Base-by-base conservation (phyloP, 2,797 vertebrate species). In the Spizella passerina region DNA sequence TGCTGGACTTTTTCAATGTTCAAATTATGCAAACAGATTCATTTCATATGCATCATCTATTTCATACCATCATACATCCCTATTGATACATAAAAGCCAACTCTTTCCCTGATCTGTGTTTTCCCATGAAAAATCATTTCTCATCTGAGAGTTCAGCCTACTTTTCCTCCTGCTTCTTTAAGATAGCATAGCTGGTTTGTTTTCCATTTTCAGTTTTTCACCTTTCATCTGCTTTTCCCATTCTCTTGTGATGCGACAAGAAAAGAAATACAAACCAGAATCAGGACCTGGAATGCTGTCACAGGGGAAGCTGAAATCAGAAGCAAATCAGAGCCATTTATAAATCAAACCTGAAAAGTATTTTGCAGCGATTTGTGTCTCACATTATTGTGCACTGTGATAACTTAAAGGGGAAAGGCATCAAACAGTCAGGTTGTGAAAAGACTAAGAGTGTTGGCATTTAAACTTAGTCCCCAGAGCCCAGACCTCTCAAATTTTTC, bases 211-310 rank as follows among this genome's bases (percentile, higher is more conserved):
- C 59, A 57, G 20, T 44, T 76, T 88, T 86, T 47, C 47, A 55
- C 20, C 39, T 50, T 69, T 39, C 57, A 49, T 72, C 46, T 4
- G 1, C 22, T 84, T 75, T 84, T 75, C 41, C 29, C 21, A 34
- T 72, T 71, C 49, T 72, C 24, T 59, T 0, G 0, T 0, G 1
- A 30, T 47, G 30, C 12, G 7, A 38, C 2, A 24, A 75, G 39
- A 50, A 50, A 29, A 71, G 39, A 56, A 55, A 77, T 53, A 41
- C 34, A 75, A 83, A 68, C 14, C 19, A 60, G 26, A 72, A 57
- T 34, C 65, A 47, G 16, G n/a, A 57, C 29, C 21, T 66, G 44
- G 55, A 39, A 46, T 29, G 20, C 46, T 82, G 70, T 49, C 60
- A 72, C 21, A 77, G 36, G 16, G 14, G 26, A 92, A 79, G 34